phyloP scores from a whole-genome alignment of 2,113 vertebrate species.

The Megaptera novaeangliae region DNA sequence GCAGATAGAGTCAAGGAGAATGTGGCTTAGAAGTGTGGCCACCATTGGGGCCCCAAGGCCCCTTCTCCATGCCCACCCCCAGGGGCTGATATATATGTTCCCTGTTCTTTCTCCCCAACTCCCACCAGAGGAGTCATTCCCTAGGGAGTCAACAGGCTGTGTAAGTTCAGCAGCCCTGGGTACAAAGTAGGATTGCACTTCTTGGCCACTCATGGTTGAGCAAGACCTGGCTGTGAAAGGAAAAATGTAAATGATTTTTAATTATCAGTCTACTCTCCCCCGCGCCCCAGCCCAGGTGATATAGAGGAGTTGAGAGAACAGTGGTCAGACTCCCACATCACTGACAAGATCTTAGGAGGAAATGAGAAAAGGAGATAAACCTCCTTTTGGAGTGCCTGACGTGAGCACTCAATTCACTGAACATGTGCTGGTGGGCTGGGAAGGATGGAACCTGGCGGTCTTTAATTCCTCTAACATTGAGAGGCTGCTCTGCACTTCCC shows the following conservation, averaged over 20 bases:
- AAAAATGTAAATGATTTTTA: not conserved
- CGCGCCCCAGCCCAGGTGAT: not conserved
- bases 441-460: not conserved
- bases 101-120: not conserved
- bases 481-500: not conserved
- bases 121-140: not conserved
- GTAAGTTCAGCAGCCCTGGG: not conserved
- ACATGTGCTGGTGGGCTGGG: not conserved
- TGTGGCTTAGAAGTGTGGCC: not conserved
- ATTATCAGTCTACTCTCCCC: not conserved
- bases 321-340: not conserved
- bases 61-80: not conserved
- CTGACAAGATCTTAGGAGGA: not conserved
- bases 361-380: conserved; percentile 11
- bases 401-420: not conserved
- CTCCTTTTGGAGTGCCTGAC: not conserved
- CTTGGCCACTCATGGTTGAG: not conserved
- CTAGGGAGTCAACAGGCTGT: not conserved
- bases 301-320: not conserved
- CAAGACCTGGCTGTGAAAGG: not conserved
- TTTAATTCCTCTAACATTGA: not conserved
- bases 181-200: not conserved
- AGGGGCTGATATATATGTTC: rapidly evolving
- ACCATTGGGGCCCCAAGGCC: not conserved
- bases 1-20: not conserved